phyloP scores from a whole-genome alignment of 92 coral and sea anemone genomes.

The Metridium senile region DNA sequence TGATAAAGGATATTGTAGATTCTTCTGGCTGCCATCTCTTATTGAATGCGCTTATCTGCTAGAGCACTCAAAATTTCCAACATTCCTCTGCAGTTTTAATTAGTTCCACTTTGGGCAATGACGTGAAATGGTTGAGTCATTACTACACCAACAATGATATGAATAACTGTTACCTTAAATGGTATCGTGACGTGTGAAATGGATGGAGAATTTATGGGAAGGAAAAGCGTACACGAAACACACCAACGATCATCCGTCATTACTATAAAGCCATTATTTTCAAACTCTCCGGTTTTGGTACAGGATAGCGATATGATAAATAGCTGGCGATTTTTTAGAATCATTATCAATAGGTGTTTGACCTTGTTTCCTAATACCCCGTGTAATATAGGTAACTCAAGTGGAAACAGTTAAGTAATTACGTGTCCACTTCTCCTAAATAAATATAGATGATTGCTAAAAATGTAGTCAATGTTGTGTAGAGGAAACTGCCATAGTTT shows the following conservation, averaged over 20 bases:
- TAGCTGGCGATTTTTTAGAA: neutral
- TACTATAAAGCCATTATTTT: neutral
- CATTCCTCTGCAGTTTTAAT: neutral
- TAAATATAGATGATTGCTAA: neutral
- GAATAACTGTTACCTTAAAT: neutral
- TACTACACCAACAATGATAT: neutral
- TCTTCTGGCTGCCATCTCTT: neutral
- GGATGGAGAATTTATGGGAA: neutral
- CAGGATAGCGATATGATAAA: neutral
- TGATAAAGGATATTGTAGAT: neutral
- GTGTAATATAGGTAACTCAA: neutral
- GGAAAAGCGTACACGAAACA: no score
- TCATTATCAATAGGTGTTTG: neutral
- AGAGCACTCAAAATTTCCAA: neutral
- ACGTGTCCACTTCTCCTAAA: neutral
- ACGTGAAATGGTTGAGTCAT: neutral
- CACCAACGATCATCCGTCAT: neutral
- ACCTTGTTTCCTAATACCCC: slow-evolving; percentile 3
- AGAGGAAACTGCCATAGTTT: no score
- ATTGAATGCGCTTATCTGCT: neutral
- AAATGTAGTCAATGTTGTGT: no score
- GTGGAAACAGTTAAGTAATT: neutral
- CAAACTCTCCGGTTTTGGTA: neutral
- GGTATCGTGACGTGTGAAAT: neutral
- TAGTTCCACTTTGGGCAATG: neutral